Evolutionary conservation across 2,797 vertebrate species (phyloP).

Genomic region (Dallia pectoralis): DNA sequence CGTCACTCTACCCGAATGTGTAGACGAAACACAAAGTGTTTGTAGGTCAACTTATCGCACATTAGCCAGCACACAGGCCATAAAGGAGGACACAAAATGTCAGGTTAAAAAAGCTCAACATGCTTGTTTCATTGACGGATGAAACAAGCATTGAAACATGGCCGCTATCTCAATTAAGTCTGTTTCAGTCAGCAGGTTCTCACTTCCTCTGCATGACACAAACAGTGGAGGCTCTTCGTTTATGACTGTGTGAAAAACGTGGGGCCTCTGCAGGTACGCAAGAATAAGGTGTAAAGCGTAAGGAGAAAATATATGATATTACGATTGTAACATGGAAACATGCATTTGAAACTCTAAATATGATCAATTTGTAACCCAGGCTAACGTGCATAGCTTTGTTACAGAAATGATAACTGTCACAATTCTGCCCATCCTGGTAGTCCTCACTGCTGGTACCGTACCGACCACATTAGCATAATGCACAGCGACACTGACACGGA

Average conservation of each 20-base stretch:
- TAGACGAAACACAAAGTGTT: constrained; percentile 27
- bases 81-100: constrained; percentile 31
- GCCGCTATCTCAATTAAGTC: constrained; percentile 1
- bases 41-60: constrained; percentile 19
- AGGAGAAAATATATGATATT: no score
- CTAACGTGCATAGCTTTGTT: no score
- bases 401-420: no score
- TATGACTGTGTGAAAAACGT: not conserved
- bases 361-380: no score
- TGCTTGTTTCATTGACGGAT: not conserved
- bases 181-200: constrained; percentile 7
- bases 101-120: constrained; percentile 28
- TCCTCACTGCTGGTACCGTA: no score
- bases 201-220: not conserved
- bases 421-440: no score
- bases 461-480: no score
- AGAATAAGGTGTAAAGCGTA: no score
- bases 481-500: no score
- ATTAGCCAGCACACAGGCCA: not conserved
- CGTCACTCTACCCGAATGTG: constrained; percentile 5
- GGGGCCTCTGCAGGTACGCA: no score
- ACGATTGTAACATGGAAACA: no score
- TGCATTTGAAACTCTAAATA: no score
- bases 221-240: not conserved
- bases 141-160: constrained; percentile 11